Conservation (phyloP, 1,140 invertebrate species). For the Ceratosolen solmsi region DNA sequence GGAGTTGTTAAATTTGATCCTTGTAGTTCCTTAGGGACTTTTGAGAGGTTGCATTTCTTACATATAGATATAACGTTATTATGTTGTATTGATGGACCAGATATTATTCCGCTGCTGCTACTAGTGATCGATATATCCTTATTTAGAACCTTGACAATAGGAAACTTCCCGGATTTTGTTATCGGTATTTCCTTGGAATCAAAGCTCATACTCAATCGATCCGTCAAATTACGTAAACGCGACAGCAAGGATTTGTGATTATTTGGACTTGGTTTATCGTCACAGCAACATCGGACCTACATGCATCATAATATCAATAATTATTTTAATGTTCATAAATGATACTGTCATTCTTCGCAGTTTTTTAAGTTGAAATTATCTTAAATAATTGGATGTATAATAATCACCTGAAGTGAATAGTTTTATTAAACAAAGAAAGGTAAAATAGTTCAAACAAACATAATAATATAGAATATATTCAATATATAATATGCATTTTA, state of each 20-base stretch:
- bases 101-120: slow-evolving; percentile 3
- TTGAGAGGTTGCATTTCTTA: slow-evolving; percentile 65
- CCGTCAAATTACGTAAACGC: slow-evolving; percentile 67
- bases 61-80: slow-evolving; percentile 57
- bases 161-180: slow-evolving; percentile 58
- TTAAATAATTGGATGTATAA: too few relatives aligned
- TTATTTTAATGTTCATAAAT: not conserved
- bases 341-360: too few relatives aligned
- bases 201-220: slow-evolving; percentile 68
- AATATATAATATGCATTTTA: too few relatives aligned
- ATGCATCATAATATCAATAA: not conserved
- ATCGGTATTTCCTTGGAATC: slow-evolving; percentile 65
- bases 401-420: too few relatives aligned
- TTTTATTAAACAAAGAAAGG: too few relatives aligned
- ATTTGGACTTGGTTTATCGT: slow-evolving; percentile 57
- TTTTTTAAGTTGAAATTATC: too few relatives aligned
- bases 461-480: too few relatives aligned
- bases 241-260: slow-evolving; percentile 68
- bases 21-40: slow-evolving; percentile 51
- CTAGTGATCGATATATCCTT: slow-evolving; percentile 65
- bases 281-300: slow-evolving; percentile 62
- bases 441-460: too few relatives aligned
- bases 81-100: slow-evolving; percentile 42
- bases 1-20: slow-evolving; percentile 50
- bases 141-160: slow-evolving; percentile 55